Evolutionary conservation across 2,797 vertebrate species (phyloP).

Genomic region (Distichodus sexfasciatus): DNA sequence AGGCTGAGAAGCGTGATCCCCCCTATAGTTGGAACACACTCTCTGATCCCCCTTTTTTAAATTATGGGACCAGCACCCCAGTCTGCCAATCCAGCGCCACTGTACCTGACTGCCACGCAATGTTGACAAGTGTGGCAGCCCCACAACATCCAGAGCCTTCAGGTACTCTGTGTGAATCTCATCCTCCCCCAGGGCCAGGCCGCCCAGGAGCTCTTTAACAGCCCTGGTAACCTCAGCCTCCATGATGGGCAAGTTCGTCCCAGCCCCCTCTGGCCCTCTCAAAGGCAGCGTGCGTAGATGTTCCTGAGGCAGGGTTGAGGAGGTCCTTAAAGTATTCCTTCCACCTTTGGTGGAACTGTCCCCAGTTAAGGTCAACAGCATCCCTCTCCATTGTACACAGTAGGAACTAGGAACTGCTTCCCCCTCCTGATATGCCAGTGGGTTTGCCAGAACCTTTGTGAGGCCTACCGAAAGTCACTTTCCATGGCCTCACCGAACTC

Average conservation of each 20-base stretch:
- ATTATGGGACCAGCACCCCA: constrained; percentile 15
- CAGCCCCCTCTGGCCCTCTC: neutral
- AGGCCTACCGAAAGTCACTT: neutral
- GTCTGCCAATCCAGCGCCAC: constrained; percentile 12
- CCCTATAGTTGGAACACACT: neutral
- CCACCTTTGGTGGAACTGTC: neutral
- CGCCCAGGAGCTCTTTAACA: neutral
- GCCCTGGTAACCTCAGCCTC: too few species aligned
- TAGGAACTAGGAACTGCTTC: neutral
- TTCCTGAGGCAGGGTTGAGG: too few species aligned
- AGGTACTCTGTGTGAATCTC: too few species aligned
- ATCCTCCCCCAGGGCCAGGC: neutral
- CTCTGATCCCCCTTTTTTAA: neutral
- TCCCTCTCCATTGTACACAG: neutral
- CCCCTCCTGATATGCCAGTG: neutral
- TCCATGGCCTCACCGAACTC: constrained; percentile 13
- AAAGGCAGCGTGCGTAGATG: neutral
- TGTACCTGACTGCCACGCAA: neutral
- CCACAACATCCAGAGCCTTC: neutral
- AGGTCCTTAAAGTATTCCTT: too few species aligned
- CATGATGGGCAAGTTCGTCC: neutral
- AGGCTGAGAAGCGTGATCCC: constrained; percentile 19
- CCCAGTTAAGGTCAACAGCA: neutral
- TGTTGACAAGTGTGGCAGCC: neutral
- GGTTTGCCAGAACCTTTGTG: constrained; percentile 2